Percentiles rank a stretch among this genome's conserved stretches.
phyloP scores from a whole-genome alignment of 2,113 vertebrate genomes.

The Misgurnus anguillicaudatus region DNA sequence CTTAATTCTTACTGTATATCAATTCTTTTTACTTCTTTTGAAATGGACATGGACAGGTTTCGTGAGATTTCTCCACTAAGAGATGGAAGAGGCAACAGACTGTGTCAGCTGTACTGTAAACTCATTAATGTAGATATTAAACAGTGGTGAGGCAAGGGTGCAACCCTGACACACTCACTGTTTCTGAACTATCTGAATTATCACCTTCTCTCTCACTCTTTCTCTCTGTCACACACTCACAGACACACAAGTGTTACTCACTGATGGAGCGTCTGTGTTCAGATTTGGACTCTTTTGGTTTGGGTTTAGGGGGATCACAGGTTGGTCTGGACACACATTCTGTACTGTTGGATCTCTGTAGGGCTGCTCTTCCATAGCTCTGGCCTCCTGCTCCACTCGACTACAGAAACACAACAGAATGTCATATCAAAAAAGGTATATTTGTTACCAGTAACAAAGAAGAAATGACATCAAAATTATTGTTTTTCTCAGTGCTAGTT shows the following conservation, averaged over 20 bases:
- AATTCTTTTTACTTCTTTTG: neutral
- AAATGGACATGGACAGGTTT: neutral
- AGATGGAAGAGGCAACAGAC: neutral
- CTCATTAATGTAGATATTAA: slow-evolving; percentile 34
- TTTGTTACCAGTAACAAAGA: neutral
- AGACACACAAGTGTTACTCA: slow-evolving; percentile 65
- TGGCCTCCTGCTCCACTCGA: slow-evolving; percentile 35
- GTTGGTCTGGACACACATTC: slow-evolving; percentile 77
- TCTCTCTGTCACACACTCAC: neutral
- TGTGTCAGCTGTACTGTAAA: slow-evolving; percentile 18
- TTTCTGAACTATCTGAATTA: slow-evolving; percentile 23
- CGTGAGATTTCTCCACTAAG: neutral
- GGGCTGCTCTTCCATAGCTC: slow-evolving; percentile 58
- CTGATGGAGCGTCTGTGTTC: slow-evolving; percentile 85
- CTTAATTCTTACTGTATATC: too few species aligned
- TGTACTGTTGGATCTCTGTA: slow-evolving; percentile 80
- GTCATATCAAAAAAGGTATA: slow-evolving; percentile 4
- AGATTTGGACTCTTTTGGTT: slow-evolving; percentile 79
- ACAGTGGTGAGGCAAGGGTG: slow-evolving; percentile 18
- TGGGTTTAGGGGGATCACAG: slow-evolving; percentile 60
- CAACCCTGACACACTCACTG: slow-evolving; percentile 14
- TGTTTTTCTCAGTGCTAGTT: too few species aligned
- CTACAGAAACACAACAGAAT: slow-evolving; percentile 41
- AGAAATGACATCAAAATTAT: neutral
- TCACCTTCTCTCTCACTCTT: neutral